These are phyloP conservation scores for Ischnura elegans DNA, from an alignment of 2,888 invertebrate species.

Conservation along the genomic window DNA sequence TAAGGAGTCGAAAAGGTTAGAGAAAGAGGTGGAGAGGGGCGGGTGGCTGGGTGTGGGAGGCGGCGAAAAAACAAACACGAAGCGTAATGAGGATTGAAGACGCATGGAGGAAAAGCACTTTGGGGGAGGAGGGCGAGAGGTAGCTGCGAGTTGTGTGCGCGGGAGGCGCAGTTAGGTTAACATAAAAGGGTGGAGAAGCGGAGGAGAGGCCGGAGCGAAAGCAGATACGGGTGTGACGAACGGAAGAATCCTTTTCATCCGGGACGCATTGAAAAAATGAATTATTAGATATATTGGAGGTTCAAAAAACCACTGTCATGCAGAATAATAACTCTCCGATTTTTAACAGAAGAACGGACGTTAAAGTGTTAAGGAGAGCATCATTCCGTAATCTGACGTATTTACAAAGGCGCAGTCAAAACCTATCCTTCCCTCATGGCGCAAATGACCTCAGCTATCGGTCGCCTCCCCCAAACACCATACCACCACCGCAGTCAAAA, in stretches of 20 bases:
- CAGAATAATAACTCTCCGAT: neutral
- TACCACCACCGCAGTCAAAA: too few species aligned
- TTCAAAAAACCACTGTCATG: neutral
- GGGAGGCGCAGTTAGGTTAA: neutral
- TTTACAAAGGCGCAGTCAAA: neutral
- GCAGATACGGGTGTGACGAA: neutral
- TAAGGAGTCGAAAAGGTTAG: slow-evolving; percentile 51
- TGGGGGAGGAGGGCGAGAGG: neutral
- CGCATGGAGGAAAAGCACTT: neutral
- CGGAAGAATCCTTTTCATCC: neutral
- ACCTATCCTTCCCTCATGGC: too few species aligned
- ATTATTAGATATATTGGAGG: neutral
- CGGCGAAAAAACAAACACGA: neutral
- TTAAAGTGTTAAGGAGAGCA: neutral
- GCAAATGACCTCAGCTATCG: neutral
- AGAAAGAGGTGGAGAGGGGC: neutral
- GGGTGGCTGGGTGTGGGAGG: neutral
- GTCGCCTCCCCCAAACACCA: too few species aligned
- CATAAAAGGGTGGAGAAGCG: neutral
- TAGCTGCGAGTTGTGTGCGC: neutral
- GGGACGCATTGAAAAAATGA: neutral
- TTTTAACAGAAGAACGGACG: neutral
- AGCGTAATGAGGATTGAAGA: neutral
- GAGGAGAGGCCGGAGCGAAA: neutral
- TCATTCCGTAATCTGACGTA: neutral